These are phyloP conservation scores for Mellivora capensis DNA, from an alignment of 2,113 vertebrate genomes.

Conservation along the genomic window DNA sequence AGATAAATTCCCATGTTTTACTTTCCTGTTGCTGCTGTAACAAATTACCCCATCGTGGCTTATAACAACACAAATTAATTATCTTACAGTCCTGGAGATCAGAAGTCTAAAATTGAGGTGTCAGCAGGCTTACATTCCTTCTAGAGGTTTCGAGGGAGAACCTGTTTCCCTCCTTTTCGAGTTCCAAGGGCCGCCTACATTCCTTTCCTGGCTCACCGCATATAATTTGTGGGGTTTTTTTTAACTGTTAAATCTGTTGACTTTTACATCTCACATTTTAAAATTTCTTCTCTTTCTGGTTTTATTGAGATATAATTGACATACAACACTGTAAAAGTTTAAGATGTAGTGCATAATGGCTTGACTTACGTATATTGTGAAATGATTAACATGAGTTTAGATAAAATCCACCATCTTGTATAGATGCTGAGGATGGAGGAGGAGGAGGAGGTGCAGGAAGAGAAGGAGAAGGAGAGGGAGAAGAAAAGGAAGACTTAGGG, in stretches of 20 bases:
- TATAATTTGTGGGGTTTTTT: too few species aligned
- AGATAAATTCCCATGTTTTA: background rate
- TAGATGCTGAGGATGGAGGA: too few species aligned
- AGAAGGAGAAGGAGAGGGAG: too few species aligned
- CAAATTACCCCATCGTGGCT: background rate
- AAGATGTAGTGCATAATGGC: background rate
- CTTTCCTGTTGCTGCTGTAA: background rate
- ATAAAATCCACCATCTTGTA: background rate
- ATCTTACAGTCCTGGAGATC: too few species aligned
- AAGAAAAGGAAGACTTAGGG: too few species aligned
- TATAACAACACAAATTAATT: background rate
- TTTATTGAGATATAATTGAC: background rate
- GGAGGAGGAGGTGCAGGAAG: too few species aligned
- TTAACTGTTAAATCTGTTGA: background rate
- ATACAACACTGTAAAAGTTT: background rate
- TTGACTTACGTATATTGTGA: background rate
- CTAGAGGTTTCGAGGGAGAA: background rate
- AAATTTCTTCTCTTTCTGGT: background rate
- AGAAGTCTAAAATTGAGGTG: background rate
- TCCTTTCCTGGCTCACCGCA: background rate
- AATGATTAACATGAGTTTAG: background rate
- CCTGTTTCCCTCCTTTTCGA: background rate
- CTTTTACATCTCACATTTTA: background rate
- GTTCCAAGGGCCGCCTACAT: too few species aligned
- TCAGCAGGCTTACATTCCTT: background rate